These are phyloP conservation scores for Dicrurus megarhynchus DNA, from an alignment of 2,113 vertebrate species.

Conservation along the genomic window DNA sequence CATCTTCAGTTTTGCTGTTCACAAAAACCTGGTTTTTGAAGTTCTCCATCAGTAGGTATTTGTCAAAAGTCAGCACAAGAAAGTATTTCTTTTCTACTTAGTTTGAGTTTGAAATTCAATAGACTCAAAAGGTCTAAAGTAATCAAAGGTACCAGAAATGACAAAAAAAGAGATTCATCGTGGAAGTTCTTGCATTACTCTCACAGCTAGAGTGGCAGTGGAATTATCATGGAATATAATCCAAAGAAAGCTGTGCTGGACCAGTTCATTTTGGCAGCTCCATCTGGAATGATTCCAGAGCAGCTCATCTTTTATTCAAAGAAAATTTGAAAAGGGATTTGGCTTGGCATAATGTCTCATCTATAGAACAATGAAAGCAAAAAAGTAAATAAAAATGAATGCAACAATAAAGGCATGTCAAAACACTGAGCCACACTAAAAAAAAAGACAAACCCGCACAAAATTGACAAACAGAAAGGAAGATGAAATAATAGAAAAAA, in stretches of 20 bases:
- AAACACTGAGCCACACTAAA: neutral
- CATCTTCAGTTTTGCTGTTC: neutral
- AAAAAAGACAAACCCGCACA: neutral
- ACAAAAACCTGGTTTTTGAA: neutral
- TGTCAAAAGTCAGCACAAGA: neutral
- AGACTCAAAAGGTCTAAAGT: neutral
- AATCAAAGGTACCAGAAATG: neutral
- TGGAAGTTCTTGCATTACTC: neutral
- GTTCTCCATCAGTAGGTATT: neutral
- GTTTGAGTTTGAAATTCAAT: neutral
- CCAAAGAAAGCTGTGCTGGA: conserved; percentile 27
- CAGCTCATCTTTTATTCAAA: conserved; percentile 66
- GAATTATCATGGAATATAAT: conserved; percentile 6
- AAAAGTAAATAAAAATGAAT: conserved; percentile 61
- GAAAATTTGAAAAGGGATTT: conserved; percentile 62
- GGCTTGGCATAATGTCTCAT: conserved; percentile 50
- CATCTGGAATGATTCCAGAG: conserved; percentile 51
- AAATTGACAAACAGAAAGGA: conserved; percentile 47
- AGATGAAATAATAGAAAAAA: conserved; percentile 52
- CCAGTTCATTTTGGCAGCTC: conserved; percentile 36
- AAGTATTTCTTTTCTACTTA: neutral
- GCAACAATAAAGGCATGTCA: conserved; percentile 60
- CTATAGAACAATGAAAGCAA: conserved; percentile 42
- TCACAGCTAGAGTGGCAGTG: neutral
- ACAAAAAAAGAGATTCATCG: neutral